A percentile compares a stretch with the other conserved stretches of the same genome.
These are phyloP conservation scores for Pteropus rufus DNA, from an alignment of 2,797 vertebrate species.

Conservation along the genomic window DNA sequence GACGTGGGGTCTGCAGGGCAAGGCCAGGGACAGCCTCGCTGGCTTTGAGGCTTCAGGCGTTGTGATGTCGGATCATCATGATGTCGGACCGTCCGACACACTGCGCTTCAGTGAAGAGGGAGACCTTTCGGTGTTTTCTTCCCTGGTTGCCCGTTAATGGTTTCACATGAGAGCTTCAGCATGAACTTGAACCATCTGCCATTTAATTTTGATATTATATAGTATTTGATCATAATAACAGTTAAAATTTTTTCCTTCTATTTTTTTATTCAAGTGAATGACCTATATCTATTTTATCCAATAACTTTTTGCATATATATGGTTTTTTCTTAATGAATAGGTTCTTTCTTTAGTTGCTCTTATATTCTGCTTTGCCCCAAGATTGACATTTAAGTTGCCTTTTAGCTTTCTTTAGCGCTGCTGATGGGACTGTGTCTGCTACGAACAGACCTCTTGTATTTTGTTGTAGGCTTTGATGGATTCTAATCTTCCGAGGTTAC, in stretches of 20 bases:
- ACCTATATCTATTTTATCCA: background rate
- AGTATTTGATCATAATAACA: background rate
- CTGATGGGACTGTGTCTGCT: background rate
- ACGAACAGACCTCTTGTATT: background rate
- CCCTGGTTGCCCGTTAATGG: too few relatives aligned
- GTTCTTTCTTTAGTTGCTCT: background rate
- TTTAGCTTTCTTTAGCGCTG: background rate
- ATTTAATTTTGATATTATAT: background rate
- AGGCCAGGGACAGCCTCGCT: rapidly evolving
- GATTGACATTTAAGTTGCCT: background rate
- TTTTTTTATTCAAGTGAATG: background rate
- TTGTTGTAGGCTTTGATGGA: constrained; percentile 94
- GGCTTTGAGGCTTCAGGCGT: background rate
- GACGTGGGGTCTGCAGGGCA: rapidly evolving
- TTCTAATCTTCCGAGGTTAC: constrained; percentile 94
- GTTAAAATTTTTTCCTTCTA: background rate
- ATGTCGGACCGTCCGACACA: too few relatives aligned
- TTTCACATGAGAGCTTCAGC: background rate
- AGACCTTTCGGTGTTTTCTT: background rate
- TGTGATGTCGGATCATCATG: background rate
- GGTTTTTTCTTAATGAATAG: background rate
- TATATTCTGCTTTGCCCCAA: background rate
- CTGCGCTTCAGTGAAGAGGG: background rate
- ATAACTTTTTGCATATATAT: background rate
- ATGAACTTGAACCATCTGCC: background rate